Conservation (phyloP, 2,113 vertebrate species). For the Ornithorhynchus anatinus region DNA sequence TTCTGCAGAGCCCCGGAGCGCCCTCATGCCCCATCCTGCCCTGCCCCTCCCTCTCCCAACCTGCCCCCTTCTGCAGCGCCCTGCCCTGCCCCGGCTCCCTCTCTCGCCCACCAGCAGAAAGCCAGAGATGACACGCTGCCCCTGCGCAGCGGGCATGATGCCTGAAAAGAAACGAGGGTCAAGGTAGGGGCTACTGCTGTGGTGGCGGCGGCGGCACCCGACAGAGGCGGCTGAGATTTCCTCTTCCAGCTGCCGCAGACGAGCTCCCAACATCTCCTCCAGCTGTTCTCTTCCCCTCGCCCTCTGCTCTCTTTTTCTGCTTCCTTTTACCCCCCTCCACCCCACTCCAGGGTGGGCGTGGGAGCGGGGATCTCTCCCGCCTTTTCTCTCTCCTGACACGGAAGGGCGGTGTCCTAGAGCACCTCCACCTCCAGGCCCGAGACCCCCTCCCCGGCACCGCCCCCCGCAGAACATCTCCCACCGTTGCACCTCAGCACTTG, state of each 20-base stretch:
- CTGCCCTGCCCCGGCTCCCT: neutral
- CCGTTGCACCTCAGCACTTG: neutral
- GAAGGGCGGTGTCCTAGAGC: neutral
- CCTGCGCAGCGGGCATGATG: slow-evolving; percentile 50
- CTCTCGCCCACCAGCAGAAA: slow-evolving; percentile 52
- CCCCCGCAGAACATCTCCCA: neutral
- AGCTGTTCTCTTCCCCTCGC: neutral
- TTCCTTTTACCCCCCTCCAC: neutral
- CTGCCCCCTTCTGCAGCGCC: neutral
- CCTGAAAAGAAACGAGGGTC: neutral
- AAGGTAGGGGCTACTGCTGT: slow-evolving; percentile 15
- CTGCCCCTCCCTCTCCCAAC: fast-evolving
- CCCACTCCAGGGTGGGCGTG: neutral
- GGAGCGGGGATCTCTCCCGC: neutral
- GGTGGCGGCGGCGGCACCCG: slow-evolving; percentile 10
- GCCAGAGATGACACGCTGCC: slow-evolving; percentile 44
- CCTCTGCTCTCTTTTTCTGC: neutral
- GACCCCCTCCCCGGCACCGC: neutral
- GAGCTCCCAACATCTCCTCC: slow-evolving; percentile 8
- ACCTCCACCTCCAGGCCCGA: neutral
- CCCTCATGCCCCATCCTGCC: neutral
- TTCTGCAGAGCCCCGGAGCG: neutral
- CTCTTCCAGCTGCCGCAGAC: slow-evolving; percentile 35
- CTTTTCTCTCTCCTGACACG: too few species aligned
- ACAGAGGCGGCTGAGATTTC: neutral